Base-by-base conservation (phyloP, 2,888 invertebrate genomes). In the Dioctria linearis region DNA sequence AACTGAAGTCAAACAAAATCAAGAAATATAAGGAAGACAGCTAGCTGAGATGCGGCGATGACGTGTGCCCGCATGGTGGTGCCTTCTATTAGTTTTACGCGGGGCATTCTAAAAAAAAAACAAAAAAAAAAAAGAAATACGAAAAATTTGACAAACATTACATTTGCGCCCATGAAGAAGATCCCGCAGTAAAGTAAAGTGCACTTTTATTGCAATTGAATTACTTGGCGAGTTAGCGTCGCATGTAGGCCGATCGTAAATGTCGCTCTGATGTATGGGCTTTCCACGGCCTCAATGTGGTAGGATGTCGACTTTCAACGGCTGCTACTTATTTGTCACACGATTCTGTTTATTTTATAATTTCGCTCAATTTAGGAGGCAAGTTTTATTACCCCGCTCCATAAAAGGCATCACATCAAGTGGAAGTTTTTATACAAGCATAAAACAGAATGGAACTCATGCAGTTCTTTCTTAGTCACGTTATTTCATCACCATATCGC, bases 191-290 rank as follows among this genome's bases (percentile, higher is more conserved):
- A 49, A 9, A 49, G 25, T 13, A 13, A 69, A 69, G 11, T 69
- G 69, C 69, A 49, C 37, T 69, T 69, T 69, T 69, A 69, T 69
- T 69, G 69, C 69, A 69, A 37, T 46, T 69, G 69, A 13, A 69
- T 69, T 69, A 49, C 69, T 69, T 69, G 49, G 13, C 9, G 69
- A 69, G 69, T 69, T 43, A 40, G 11, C 11, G 5, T 49, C 51
- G 69, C 49, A 49, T 49, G 69, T 69, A 46, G 69, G 69, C n/a
- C 8, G 69, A 25, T 69, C 69, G 69, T 49, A 69, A 69, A 69
- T 25, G 69, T 69, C 37, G 6, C 4, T 6, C 49, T 69, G 69
- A 49, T 49, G 39, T 25, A 69, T 49, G 69, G 25, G 25, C 8
- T 46, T 37, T 49, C 43, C 37, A 46, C 13, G n/a, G 9, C 49